Evolutionary conservation across 2,113 vertebrate species (phyloP).

Genomic region (Conger conger): DNA sequence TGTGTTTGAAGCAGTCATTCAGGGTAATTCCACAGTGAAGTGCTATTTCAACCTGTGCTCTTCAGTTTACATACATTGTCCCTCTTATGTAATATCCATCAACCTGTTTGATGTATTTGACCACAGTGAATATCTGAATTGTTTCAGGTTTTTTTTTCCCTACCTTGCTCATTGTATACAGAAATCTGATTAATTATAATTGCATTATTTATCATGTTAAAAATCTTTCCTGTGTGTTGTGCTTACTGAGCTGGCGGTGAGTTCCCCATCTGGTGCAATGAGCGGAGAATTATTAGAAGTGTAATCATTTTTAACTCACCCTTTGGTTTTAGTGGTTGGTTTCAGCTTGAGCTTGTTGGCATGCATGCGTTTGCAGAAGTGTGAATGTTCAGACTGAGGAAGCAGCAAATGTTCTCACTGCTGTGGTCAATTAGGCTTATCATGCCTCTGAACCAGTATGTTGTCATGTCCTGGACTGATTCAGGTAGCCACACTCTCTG

Average conservation of each 20-base stretch:
- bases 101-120: neutral
- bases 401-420: neutral
- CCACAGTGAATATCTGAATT: too few species aligned
- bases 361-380: too few species aligned
- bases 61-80: neutral
- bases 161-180: neutral
- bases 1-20: slow-evolving; percentile 42
- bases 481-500: too few species aligned
- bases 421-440: neutral
- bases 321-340: too few species aligned
- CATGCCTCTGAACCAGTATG: neutral
- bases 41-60: slow-evolving; percentile 35
- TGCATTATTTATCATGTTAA: neutral
- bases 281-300: too few species aligned
- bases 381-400: too few species aligned
- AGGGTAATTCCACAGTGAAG: slow-evolving; percentile 33
- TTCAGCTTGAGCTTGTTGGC: too few species aligned
- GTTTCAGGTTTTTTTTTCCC: neutral
- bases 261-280: too few species aligned
- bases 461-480: too few species aligned
- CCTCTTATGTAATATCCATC: neutral
- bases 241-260: neutral
- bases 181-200: neutral
- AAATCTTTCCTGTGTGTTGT: neutral
- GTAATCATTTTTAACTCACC: too few species aligned